A percentile compares a stretch with the other conserved stretches of the same genome.
phyloP scores from a whole-genome alignment of 2,113 vertebrate species.

The Ictidomys tridecemlineatus region DNA sequence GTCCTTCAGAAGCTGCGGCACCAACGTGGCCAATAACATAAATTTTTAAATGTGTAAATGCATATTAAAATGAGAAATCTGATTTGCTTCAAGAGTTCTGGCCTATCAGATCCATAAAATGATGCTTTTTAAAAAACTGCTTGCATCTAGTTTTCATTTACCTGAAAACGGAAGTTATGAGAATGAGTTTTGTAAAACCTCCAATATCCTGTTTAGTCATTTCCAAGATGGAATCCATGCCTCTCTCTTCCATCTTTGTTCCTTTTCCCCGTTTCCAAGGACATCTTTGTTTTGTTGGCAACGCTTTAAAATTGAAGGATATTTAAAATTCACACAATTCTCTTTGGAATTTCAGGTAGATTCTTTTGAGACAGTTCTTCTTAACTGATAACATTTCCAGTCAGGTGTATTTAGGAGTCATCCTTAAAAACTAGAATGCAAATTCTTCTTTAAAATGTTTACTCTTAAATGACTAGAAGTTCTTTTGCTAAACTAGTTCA shows the following conservation, averaged over 20 bases:
- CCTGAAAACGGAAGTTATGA: slow-evolving; percentile 77
- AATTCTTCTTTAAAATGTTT: neutral
- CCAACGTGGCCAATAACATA: slow-evolving; percentile 86
- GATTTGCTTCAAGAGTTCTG: slow-evolving; percentile 85
- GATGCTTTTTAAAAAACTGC: slow-evolving; percentile 83
- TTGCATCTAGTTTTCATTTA: slow-evolving; percentile 82
- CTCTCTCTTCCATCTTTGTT: neutral
- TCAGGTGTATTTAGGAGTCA: neutral
- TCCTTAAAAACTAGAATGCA: neutral
- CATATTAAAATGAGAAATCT: slow-evolving; percentile 88
- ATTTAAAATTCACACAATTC: slow-evolving; percentile 16
- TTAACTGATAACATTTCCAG: neutral
- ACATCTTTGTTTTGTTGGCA: slow-evolving; percentile 25
- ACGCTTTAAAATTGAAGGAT: neutral
- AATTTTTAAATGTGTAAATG: slow-evolving; percentile 86
- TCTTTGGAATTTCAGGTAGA: neutral
- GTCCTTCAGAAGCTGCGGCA: slow-evolving; percentile 82
- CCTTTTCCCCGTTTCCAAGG: neutral
- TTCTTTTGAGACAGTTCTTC: neutral
- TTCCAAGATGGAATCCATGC: neutral
- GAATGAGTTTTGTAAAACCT: slow-evolving; percentile 57
- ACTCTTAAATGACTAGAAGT: neutral
- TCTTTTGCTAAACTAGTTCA: neutral
- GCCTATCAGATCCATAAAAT: slow-evolving; percentile 84
- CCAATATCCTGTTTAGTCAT: slow-evolving; percentile 48